Evolutionary conservation across 2,888 invertebrate species (phyloP).

Genomic region (Andrena hattorfiana): DNA sequence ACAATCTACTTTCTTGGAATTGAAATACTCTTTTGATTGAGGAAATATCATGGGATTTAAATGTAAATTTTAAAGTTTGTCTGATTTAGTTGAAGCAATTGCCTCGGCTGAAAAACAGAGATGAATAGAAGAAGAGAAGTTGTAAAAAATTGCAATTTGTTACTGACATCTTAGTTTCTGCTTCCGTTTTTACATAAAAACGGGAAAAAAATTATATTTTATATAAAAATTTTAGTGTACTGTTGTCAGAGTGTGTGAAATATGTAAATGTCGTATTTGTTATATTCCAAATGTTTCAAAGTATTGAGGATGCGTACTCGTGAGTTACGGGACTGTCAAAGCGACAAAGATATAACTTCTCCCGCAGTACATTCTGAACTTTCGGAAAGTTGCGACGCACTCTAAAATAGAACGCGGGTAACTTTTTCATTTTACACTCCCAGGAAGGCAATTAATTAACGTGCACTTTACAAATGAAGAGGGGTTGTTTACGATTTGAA

Average conservation of each 20-base stretch:
- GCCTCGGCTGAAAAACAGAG: no score
- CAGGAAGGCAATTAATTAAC: slow-evolving; percentile 21
- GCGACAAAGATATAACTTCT: neutral
- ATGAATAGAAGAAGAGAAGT: no score
- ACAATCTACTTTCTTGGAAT: no score
- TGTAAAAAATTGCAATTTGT: no score
- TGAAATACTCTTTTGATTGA: no score
- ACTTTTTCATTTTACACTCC: slow-evolving; percentile 10
- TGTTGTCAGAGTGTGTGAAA: neutral
- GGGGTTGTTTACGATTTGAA: neutral
- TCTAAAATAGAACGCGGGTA: slow-evolving; percentile 6
- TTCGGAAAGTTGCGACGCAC: neutral
- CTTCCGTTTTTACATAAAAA: no score
- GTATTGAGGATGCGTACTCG: neutral
- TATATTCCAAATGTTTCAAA: no score
- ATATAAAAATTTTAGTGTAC: neutral
- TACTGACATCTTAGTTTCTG: no score
- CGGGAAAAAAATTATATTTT: no score
- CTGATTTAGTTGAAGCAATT: no score
- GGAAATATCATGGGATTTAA: no score
- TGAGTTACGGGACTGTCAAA: neutral
- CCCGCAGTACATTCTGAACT: neutral
- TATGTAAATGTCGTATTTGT: neutral
- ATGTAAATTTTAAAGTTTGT: no score
- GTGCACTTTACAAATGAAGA: neutral